These are phyloP conservation scores for Aplidium turbinatum DNA, from an alignment of 23 tunicate species.

Conservation along the genomic window DNA sequence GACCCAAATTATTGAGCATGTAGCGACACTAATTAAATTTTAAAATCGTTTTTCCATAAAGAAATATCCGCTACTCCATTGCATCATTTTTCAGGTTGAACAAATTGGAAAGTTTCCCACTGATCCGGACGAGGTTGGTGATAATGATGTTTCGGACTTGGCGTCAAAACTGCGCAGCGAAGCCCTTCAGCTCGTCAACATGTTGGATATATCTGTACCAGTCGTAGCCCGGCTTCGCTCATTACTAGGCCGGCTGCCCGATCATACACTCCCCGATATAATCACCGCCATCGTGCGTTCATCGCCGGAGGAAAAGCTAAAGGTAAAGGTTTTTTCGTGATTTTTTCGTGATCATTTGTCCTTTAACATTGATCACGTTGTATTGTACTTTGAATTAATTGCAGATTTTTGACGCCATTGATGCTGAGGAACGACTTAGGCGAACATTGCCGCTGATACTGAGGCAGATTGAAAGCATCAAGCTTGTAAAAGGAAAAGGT, in stretches of 20 bases:
- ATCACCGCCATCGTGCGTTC: constrained; percentile 42
- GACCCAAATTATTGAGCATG: no score
- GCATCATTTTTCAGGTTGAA: no score
- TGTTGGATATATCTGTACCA: constrained; percentile 41
- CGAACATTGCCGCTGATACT: constrained; percentile 42
- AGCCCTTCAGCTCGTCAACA: constrained; percentile 43
- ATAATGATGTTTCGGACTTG: constrained; percentile 31
- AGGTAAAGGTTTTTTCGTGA: constrained; percentile 24
- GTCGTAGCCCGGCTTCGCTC: constrained; percentile 34
- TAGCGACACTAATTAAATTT: no score
- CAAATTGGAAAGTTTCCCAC: constrained; percentile 59
- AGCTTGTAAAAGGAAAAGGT: constrained; percentile 48
- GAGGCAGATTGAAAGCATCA: constrained; percentile 53
- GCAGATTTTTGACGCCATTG: constrained; percentile 51
- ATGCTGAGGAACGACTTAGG: constrained; percentile 43
- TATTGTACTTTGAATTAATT: no score
- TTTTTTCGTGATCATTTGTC: no score
- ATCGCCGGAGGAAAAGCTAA: constrained; percentile 39
- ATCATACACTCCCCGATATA: constrained; percentile 55
- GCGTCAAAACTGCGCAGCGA: constrained; percentile 37
- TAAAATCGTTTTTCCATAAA: no score
- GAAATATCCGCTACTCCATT: no score
- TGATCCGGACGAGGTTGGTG: constrained; percentile 43
- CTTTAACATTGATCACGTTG: no score
- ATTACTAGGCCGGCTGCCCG: constrained; percentile 46